phyloP scores from a whole-genome alignment of 1,140 invertebrate species.

The Apis cerana region DNA sequence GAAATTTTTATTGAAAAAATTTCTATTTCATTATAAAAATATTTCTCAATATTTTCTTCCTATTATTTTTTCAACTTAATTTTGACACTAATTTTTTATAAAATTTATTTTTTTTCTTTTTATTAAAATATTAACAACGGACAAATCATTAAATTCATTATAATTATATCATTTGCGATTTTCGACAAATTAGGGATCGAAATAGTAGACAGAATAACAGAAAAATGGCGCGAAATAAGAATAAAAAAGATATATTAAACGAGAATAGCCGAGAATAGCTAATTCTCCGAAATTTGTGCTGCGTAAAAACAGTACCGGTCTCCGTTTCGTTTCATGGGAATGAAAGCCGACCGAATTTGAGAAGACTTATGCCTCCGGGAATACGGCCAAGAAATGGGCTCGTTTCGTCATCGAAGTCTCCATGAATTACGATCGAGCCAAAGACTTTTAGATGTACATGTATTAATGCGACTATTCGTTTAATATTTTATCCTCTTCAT shows the following conservation, averaged over 20 bases:
- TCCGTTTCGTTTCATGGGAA: constrained; percentile 18
- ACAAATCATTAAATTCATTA: background rate
- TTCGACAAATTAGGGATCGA: background rate
- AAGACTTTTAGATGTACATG: constrained; percentile 39
- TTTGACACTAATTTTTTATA: too few species aligned
- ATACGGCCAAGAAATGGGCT: constrained; percentile 49
- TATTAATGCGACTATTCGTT: constrained; percentile 40
- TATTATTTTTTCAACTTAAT: too few species aligned
- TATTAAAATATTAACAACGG: background rate
- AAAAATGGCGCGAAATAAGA: background rate
- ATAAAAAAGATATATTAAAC: constrained; percentile 5
- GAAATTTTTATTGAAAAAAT: background rate
- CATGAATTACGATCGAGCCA: constrained; percentile 54
- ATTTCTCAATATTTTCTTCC: too few species aligned
- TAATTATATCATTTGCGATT: background rate
- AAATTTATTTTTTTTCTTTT: background rate
- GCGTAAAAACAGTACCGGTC: background rate
- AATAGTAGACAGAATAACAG: background rate
- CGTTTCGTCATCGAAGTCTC: constrained; percentile 39
- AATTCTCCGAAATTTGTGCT: constrained; percentile 22
- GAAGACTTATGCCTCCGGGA: constrained; percentile 25
- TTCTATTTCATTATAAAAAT: too few species aligned
- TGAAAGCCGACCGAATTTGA: constrained; percentile 27
- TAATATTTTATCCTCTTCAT: background rate
- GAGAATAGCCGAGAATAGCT: constrained; percentile 18